A percentile compares a stretch with the other conserved stretches of the same genome.
Evolutionary conservation across 2,113 vertebrate genomes (phyloP).

Genomic region (Cinclus cinclus): DNA sequence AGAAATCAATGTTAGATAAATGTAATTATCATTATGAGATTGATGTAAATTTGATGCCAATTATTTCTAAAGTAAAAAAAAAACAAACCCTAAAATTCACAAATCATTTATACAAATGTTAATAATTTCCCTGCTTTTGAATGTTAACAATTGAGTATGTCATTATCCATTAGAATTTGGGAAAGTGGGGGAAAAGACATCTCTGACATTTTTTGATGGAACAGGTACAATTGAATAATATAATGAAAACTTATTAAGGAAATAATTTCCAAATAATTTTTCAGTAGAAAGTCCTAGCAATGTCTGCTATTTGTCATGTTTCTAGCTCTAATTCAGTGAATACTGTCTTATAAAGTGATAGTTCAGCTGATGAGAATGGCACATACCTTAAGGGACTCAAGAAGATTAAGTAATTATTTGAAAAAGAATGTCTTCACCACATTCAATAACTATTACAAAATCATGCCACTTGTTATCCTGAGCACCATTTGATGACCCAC

Average conservation of each 20-base stretch:
- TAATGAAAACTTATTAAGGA: constrained; percentile 13
- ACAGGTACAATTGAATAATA: background rate
- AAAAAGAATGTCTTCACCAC: constrained; percentile 5
- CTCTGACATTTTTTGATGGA: constrained; percentile 2
- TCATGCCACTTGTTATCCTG: background rate
- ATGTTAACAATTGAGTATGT: background rate
- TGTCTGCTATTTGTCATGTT: constrained; percentile 23
- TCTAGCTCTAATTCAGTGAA: background rate
- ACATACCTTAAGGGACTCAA: constrained; percentile 4
- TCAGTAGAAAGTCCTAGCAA: background rate
- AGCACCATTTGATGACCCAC: background rate
- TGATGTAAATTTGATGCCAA: constrained; percentile 24
- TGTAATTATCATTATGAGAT: background rate
- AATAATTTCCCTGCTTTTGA: background rate
- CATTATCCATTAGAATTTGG: background rate
- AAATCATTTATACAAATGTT: constrained; percentile 6
- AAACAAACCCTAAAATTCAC: background rate
- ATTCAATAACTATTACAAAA: background rate
- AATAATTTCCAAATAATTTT: constrained; percentile 41
- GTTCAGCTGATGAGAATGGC: background rate
- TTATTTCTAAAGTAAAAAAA: constrained; percentile 22
- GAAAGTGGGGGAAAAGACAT: background rate
- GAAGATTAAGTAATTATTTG: constrained; percentile 32
- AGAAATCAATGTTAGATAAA: background rate
- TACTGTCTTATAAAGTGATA: constrained; percentile 31